Evolutionary conservation across 92 coral and sea anemone genomes (phyloP).

Genomic region (Palythoa heliodiscus): DNA sequence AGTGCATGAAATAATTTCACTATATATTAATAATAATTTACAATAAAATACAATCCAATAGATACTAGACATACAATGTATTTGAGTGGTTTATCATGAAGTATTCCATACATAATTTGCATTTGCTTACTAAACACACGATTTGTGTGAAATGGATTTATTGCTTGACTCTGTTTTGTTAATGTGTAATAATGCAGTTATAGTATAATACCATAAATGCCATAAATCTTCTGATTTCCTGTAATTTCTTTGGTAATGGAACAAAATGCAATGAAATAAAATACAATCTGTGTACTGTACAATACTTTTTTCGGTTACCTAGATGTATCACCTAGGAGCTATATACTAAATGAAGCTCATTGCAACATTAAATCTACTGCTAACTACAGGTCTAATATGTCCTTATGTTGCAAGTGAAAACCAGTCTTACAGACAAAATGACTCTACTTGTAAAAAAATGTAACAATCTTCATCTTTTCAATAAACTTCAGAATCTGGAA

Average conservation of each 20-base stretch:
- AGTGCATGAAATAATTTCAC: background rate
- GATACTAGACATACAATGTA: slow-evolving; percentile 17
- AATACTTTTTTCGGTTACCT: slow-evolving; percentile 30
- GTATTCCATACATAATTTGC: slow-evolving; percentile 23
- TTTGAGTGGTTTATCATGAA: slow-evolving; percentile 19
- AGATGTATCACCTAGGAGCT: slow-evolving; percentile 37
- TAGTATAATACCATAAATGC: slow-evolving; percentile 17
- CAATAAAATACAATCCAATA: slow-evolving; percentile 9
- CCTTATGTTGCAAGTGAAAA: slow-evolving; percentile 36
- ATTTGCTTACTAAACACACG: slow-evolving; percentile 24
- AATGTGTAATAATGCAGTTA: slow-evolving; percentile 19
- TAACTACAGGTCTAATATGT: slow-evolving; percentile 29
- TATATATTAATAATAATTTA: too few relatives aligned
- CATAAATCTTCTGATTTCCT: slow-evolving; percentile 8
- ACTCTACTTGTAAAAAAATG: slow-evolving; percentile 27
- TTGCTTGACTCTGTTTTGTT: slow-evolving; percentile 16
- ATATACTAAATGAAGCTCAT: slow-evolving; percentile 32
- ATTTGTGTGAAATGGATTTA: slow-evolving; percentile 17
- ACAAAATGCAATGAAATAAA: slow-evolving; percentile 20
- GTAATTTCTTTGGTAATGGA: slow-evolving; percentile 21
- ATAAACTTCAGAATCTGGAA: slow-evolving; percentile 32
- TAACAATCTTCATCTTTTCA: slow-evolving; percentile 36
- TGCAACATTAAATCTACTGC: slow-evolving; percentile 30
- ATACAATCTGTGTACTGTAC: slow-evolving; percentile 9
- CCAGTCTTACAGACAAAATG: slow-evolving; percentile 31